Conservation (phyloP, 2,797 vertebrate species). For the Bradypodion ventrale region DNA sequence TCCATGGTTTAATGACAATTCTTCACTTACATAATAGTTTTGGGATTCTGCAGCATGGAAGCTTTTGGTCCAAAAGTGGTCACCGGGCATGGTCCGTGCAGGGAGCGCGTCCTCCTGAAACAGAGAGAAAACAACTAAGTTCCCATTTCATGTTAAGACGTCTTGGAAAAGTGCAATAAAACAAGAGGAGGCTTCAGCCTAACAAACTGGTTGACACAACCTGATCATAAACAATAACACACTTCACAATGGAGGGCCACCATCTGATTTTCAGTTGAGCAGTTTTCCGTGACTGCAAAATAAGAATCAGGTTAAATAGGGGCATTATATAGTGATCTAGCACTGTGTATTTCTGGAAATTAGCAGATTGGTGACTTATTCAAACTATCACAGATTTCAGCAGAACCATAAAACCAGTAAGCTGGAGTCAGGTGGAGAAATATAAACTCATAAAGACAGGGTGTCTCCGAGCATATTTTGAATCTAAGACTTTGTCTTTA, state of each 20-base stretch:
- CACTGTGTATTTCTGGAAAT: neutral
- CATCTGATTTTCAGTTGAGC: neutral
- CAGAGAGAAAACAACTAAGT: neutral
- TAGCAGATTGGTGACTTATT: neutral
- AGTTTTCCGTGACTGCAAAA: neutral
- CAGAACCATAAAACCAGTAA: neutral
- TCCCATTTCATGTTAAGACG: neutral
- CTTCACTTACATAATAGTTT: constrained; percentile 91
- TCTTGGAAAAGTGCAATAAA: neutral
- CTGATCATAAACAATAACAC: neutral
- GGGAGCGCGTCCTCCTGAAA: constrained; percentile 88
- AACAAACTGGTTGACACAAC: neutral
- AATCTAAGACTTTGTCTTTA: neutral
- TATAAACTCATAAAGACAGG: neutral
- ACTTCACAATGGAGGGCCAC: neutral
- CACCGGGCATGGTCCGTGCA: constrained; percentile 96
- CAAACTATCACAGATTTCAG: neutral
- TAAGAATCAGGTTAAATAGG: neutral
- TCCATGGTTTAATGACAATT: too few relatives aligned
- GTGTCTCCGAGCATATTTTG: neutral
- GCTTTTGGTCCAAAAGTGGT: constrained; percentile 98
- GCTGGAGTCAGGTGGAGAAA: neutral
- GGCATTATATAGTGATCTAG: too few relatives aligned
- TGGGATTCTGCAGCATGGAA: constrained; percentile 95
- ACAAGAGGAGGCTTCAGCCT: neutral